These are phyloP conservation scores for Apotomis turbidana DNA, from an alignment of 2,888 invertebrate genomes.

Conservation along the genomic window DNA sequence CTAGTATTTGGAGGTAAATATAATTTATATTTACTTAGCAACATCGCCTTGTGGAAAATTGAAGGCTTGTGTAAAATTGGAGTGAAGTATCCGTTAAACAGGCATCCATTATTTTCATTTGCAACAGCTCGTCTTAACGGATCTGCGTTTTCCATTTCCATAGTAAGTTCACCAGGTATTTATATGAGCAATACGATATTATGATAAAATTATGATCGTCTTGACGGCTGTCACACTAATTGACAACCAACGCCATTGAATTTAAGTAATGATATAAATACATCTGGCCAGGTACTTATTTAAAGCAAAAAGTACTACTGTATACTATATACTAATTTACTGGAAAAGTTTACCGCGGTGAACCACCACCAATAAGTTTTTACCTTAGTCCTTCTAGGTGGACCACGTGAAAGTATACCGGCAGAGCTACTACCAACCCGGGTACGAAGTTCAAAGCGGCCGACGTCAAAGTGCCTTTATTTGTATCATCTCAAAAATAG, in stretches of 20 bases:
- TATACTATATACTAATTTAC: background rate
- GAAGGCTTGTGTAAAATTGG: background rate
- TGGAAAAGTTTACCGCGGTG: background rate
- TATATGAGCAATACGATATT: conserved; percentile 1
- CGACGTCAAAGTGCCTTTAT: too few relatives aligned
- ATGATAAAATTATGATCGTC: conserved; percentile 1
- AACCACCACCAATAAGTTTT: background rate
- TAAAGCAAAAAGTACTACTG: conserved; percentile 9
- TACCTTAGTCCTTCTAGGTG: background rate
- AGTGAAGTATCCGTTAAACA: background rate
- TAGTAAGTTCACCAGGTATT: conserved; percentile 1
- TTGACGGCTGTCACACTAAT: background rate
- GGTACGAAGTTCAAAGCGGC: too few relatives aligned
- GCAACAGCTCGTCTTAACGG: background rate
- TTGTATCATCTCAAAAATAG: too few relatives aligned
- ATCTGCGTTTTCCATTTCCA: background rate
- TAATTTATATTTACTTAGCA: conserved; percentile 1
- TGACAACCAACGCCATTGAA: conserved; percentile 1
- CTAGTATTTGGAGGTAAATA: conserved; percentile 13
- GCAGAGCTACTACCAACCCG: too few relatives aligned
- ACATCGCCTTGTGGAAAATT: conserved; percentile 1
- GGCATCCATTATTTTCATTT: background rate
- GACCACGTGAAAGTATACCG: background rate
- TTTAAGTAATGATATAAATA: conserved; percentile 12
- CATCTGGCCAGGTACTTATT: conserved; percentile 13